Percentiles rank a stretch among this genome's conserved stretches.
Evolutionary conservation across 2,113 vertebrate genomes (phyloP).

Genomic region (Aptenodytes patagonicus): DNA sequence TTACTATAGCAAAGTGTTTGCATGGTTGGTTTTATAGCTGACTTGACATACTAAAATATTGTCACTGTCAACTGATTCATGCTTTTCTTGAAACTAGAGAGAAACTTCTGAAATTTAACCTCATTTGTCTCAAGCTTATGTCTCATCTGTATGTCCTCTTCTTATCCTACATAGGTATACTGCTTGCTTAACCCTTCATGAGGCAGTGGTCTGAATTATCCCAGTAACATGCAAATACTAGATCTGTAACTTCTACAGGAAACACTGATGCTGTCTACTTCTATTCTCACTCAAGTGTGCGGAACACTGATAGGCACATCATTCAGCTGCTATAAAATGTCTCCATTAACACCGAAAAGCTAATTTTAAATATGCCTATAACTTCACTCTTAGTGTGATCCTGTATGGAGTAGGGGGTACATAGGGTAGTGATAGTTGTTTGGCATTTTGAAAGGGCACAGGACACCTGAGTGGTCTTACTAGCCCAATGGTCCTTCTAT

Average conservation of each 20-base stretch:
- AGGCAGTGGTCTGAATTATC: neutral
- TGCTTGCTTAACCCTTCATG: neutral
- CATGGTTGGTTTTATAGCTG: neutral
- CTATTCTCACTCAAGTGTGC: neutral
- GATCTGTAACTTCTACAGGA: neutral
- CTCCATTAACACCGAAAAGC: neutral
- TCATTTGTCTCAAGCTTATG: neutral
- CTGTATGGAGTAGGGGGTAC: neutral
- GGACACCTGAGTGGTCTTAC: neutral
- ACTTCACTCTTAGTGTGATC: neutral
- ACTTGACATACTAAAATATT: neutral
- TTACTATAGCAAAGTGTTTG: neutral
- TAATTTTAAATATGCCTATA: neutral
- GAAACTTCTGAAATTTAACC: neutral
- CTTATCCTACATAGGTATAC: neutral
- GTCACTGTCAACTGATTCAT: neutral
- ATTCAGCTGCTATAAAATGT: neutral
- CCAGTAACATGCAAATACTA: neutral
- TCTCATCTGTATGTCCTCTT: neutral
- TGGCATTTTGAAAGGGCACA: neutral
- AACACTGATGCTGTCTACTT: neutral
- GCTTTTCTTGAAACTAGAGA: neutral
- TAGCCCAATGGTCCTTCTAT: neutral
- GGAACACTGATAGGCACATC: neutral
- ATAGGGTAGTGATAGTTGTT: neutral